phyloP scores from a whole-genome alignment of 2,797 vertebrate species.

The Sebastes dallii region DNA sequence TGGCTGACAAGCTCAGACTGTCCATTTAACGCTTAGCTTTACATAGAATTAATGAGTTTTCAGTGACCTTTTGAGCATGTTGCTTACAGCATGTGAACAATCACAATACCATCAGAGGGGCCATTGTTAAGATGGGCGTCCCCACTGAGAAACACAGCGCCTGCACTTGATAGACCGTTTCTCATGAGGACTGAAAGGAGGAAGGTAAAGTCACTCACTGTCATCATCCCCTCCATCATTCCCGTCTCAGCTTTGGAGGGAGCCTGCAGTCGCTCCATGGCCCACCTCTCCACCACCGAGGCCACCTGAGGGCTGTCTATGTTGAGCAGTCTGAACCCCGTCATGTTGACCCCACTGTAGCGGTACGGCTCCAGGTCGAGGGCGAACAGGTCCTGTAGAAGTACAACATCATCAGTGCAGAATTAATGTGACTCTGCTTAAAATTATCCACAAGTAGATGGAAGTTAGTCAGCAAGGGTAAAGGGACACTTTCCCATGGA shows the following conservation, averaged over 20 bases:
- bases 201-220: conserved; percentile 80
- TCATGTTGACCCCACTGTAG: conserved; percentile 98
- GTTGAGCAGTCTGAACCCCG: conserved; percentile 95
- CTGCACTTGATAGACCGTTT: background rate
- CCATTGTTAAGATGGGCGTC: background rate
- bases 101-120: background rate
- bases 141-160: background rate
- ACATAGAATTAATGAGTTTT: background rate
- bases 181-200: background rate
- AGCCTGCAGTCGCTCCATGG: conserved; percentile 94
- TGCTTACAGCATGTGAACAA: background rate
- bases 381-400: conserved; percentile 90
- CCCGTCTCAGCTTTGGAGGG: conserved; percentile 90
- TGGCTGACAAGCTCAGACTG: background rate
- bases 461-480: conserved; percentile 24
- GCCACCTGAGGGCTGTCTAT: conserved; percentile 89
- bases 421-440: background rate
- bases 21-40: background rate
- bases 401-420: background rate
- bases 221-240: conserved; percentile 94
- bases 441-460: background rate
- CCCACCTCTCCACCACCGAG: conserved; percentile 92
- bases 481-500: conserved; percentile 25
- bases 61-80: background rate
- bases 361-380: conserved; percentile 96